Base-by-base conservation (phyloP, 2,113 vertebrate genomes). In the Forbesichthys agassizii region DNA sequence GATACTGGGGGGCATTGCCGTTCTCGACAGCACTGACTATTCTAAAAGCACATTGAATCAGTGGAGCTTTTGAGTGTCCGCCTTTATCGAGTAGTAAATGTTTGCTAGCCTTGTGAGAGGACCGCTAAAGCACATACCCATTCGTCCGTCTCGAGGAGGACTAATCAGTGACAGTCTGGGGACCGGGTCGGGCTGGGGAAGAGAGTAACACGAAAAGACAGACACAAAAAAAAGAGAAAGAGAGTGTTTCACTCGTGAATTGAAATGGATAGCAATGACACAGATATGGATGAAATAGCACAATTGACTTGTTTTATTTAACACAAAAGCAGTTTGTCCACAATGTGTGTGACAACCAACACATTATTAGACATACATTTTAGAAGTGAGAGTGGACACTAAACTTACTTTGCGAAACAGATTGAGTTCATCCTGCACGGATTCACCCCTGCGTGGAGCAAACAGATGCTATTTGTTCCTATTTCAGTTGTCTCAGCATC, bases 91-190 rank as follows among this genome's bases (percentile, higher is more conserved):
- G 27, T 27, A 42, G 36, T 42, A 42, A 5, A 7, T 7, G 36
- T 42, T 42, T 42, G 1, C 7, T 42, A 42, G 36, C 7, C 36
- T 42, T 42, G 7, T 42, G 36, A 42, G 36, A 8, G 36, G 36
- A 42, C 4, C 1, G 36, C 36, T 42, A 42, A 42, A 68, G 61
- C 5, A 33, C 79, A 12, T 75, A 98, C 96, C 95, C 91, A 95
- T 95, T 5, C 71, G 90, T 69, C 94, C 93, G 18, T 93, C 89
- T 5, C 89, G 92, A 0, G 93, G 92, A 33, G 95, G 91, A 66
- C 88, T 93, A 80, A 95, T 93, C 78, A 96, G 9, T 7, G 94
- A 95, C 61, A 95, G 77, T 63, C 94, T 94, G 11, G 86, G 58
- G 4, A 86, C 77, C 36, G 84, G 77, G 52, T 91, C 91, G 0